A percentile compares a stretch with the other conserved stretches of the same genome.
Conservation (phyloP, 2,888 invertebrate genomes). For the Gisinianus flammeolus region DNA sequence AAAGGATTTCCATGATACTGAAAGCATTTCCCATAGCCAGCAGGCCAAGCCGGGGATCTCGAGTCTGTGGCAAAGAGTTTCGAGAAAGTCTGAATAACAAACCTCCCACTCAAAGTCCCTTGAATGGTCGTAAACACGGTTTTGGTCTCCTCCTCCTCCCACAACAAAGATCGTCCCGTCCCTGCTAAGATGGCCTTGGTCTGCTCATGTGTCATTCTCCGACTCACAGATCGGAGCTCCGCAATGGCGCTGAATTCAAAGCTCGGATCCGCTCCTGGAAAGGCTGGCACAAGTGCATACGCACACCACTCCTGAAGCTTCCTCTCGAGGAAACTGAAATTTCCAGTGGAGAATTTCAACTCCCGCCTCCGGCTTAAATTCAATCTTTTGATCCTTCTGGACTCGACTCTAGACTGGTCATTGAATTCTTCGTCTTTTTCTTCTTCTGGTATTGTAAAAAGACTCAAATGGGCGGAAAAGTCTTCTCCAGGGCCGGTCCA, state of each 20-base stretch:
- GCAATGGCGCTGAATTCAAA: neutral
- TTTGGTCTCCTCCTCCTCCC: neutral
- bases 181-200: neutral
- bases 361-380: neutral
- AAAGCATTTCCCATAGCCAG: no score
- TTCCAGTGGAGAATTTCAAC: neutral
- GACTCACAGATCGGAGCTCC: neutral
- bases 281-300: neutral
- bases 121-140: neutral
- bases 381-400: neutral
- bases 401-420: neutral
- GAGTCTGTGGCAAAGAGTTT: neutral
- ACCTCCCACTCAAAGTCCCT: neutral
- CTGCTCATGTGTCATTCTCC: neutral
- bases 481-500: neutral
- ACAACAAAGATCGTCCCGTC: neutral
- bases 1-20: no score
- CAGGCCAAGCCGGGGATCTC: neutral
- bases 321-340: neutral
- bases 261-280: no score
- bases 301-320: neutral
- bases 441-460: neutral
- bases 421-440: neutral
- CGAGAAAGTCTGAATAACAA: neutral
- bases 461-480: no score